Percentiles rank a stretch among this genome's conserved stretches.
Evolutionary conservation across 2,888 invertebrate genomes (phyloP).

Genomic region (Acronicta leporina): DNA sequence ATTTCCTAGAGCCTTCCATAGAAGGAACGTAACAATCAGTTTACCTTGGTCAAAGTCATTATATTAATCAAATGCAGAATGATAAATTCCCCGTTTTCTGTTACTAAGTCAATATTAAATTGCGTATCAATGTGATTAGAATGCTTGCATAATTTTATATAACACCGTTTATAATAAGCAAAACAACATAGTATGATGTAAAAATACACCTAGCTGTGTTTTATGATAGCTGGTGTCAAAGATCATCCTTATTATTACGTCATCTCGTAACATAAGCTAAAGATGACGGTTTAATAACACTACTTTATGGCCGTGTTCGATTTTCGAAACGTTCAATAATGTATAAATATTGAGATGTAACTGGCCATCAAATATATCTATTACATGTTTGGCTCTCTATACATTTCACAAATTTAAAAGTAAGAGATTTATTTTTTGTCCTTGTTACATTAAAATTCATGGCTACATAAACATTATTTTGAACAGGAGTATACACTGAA

Average conservation of each 20-base stretch:
- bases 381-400: conserved; percentile 9
- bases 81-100: conserved; percentile 23
- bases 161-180: too few relatives aligned
- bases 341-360: conserved; percentile 9
- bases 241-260: conserved; percentile 4
- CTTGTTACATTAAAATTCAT: conserved; percentile 12
- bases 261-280: conserved; percentile 26
- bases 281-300: conserved; percentile 7
- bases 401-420: conserved; percentile 3
- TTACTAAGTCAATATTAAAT: conserved; percentile 17
- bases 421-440: not conserved
- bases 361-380: not conserved
- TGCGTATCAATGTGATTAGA: conserved; percentile 6
- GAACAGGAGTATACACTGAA: not conserved
- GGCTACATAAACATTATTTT: not conserved
- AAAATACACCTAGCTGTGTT: not conserved
- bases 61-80: not conserved
- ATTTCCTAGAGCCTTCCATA: conserved; percentile 9
- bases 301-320: conserved; percentile 13
- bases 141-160: conserved; percentile 1
- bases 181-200: not conserved
- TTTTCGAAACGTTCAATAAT: conserved; percentile 28
- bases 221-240: conserved; percentile 13
- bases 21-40: conserved; percentile 1
- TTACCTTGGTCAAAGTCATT: conserved; percentile 25